Conservation (phyloP, 2,797 vertebrate genomes). For the Artibeus jamaicensis region DNA sequence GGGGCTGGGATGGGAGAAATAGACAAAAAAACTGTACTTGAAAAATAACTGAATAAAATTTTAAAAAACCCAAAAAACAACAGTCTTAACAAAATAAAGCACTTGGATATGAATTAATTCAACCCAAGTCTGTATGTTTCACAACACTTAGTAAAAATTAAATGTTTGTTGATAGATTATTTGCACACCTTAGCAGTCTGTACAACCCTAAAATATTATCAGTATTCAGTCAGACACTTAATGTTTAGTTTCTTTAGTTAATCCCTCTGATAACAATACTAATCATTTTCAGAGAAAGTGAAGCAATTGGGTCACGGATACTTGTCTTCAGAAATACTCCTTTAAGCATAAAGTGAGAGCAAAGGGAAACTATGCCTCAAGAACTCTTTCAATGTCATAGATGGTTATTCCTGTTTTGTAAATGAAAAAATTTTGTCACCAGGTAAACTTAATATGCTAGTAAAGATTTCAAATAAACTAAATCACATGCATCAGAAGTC, state of each 20-base stretch:
- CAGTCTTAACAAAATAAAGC: not conserved
- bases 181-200: not conserved
- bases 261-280: not conserved
- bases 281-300: not conserved
- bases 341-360: not conserved
- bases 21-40: too few relatives aligned
- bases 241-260: not conserved
- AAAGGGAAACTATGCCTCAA: not conserved
- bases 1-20: too few relatives aligned
- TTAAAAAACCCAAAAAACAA: not conserved
- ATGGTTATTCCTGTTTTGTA: not conserved
- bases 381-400: not conserved
- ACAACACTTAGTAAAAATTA: constrained; percentile 8
- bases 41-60: too few relatives aligned
- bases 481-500: not conserved
- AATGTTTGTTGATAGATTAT: not conserved
- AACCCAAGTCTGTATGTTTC: not conserved
- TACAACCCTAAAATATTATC: not conserved
- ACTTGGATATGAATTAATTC: not conserved
- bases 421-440: not conserved
- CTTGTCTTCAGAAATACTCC: not conserved
- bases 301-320: not conserved
- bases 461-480: not conserved
- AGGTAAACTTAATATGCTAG: not conserved
- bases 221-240: not conserved